Percentiles rank a stretch among this genome's conserved stretches.
phyloP scores from a whole-genome alignment of 2,888 invertebrate species.

The Panopea generosa region DNA sequence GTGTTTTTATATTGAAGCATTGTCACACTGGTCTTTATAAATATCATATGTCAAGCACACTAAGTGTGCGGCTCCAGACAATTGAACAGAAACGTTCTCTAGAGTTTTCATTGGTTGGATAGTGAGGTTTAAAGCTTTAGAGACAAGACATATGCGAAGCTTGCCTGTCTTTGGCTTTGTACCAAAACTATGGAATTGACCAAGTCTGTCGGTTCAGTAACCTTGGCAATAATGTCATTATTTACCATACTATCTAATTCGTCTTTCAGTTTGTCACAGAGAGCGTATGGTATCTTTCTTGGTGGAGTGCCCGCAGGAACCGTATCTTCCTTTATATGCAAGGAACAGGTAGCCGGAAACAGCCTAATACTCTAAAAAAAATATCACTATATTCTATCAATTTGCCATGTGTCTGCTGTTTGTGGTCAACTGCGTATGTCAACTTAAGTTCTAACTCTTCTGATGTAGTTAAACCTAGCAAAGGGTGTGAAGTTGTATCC shows the following conservation, averaged over 20 bases:
- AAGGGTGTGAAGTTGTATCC: too few species aligned
- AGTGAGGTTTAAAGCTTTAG: constrained; percentile 34
- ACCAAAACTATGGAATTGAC: constrained; percentile 28
- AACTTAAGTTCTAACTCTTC: too few species aligned
- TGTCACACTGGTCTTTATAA: too few species aligned
- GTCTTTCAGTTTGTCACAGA: background rate
- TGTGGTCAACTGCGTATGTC: too few species aligned
- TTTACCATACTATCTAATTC: constrained; percentile 31
- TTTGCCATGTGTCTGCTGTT: too few species aligned
- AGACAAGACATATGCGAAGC: constrained; percentile 41
- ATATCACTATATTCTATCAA: too few species aligned
- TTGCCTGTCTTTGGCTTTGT: constrained; percentile 31
- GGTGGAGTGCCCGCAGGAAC: constrained; percentile 29
- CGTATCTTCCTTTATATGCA: constrained; percentile 6
- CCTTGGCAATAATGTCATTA: constrained; percentile 31
- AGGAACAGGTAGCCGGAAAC: too few species aligned
- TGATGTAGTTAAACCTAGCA: too few species aligned
- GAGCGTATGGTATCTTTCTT: constrained; percentile 7
- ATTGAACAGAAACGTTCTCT: constrained; percentile 20
- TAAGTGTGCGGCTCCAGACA: constrained; percentile 6
- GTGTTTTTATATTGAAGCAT: too few species aligned
- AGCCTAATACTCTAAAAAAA: too few species aligned
- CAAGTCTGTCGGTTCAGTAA: constrained; percentile 36
- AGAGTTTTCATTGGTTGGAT: constrained; percentile 50
- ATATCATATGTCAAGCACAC: too few species aligned